A percentile compares a stretch with the other conserved stretches of the same genome.
phyloP scores from a whole-genome alignment of 2,797 vertebrate species.

The Esox masquinongy region DNA sequence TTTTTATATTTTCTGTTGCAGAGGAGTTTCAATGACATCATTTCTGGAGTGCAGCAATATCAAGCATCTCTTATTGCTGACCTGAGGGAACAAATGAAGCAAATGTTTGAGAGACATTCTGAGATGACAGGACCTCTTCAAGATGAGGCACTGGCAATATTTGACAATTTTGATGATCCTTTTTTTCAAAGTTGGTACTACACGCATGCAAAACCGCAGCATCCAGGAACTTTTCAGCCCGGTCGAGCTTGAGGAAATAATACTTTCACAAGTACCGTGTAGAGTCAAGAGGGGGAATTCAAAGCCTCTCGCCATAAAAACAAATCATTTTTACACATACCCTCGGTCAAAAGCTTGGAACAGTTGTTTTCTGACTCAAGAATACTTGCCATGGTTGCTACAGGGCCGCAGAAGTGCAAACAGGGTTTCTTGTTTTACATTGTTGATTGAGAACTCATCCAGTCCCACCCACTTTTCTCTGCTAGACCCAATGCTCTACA shows the following conservation, averaged over 20 bases:
- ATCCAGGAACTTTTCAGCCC: too few species aligned
- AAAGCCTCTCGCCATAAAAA: too few species aligned
- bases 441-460: constrained; percentile 31
- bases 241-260: too few species aligned
- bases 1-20: constrained; percentile 23
- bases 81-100: constrained; percentile 31
- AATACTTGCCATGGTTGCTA: constrained; percentile 8
- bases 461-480: constrained; percentile 40
- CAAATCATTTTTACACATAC: constrained; percentile 13
- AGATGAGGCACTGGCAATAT: too few species aligned
- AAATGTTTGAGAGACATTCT: constrained; percentile 27
- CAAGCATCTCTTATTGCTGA: constrained; percentile 29
- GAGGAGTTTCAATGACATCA: constrained; percentile 33
- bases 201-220: too few species aligned
- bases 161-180: too few species aligned
- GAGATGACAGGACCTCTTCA: too few species aligned
- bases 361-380: constrained; percentile 23
- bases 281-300: too few species aligned
- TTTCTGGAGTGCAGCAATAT: constrained; percentile 40
- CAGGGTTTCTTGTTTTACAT: constrained; percentile 30
- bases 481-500: constrained; percentile 26
- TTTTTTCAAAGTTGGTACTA: too few species aligned
- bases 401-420: constrained; percentile 17
- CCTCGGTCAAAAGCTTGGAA: constrained; percentile 23
- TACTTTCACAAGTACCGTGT: too few species aligned